Conservation (phyloP, 2,888 invertebrate species). For the Polylopha cassiicola region DNA sequence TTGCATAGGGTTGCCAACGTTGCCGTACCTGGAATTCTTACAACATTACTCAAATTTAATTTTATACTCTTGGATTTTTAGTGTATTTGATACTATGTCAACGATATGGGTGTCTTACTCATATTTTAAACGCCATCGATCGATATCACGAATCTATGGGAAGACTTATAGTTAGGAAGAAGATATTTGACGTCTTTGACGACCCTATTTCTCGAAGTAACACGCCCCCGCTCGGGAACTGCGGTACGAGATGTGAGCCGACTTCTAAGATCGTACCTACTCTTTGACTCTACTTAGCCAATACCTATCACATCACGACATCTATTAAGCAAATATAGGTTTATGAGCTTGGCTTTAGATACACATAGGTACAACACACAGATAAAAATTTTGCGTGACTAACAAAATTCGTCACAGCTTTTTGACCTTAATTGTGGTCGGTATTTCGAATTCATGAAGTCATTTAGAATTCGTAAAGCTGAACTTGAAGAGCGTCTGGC, state of each 20-base stretch:
- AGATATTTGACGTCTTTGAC: background rate
- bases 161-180: too few species aligned
- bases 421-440: slow-evolving; percentile 13
- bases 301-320: slow-evolving; percentile 8
- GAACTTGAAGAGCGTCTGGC: slow-evolving; percentile 2
- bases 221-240: slow-evolving; percentile 21
- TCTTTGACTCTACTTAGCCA: slow-evolving; percentile 30
- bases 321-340: slow-evolving; percentile 1
- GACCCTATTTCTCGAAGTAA: slow-evolving; percentile 6
- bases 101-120: too few species aligned
- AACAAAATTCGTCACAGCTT: slow-evolving; percentile 7
- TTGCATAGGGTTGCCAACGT: too few species aligned
- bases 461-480: slow-evolving; percentile 9
- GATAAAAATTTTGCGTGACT: slow-evolving; percentile 9
- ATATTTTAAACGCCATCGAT: too few species aligned
- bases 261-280: slow-evolving; percentile 57
- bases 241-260: slow-evolving; percentile 58
- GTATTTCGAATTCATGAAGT: slow-evolving; percentile 13
- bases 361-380: slow-evolving; percentile 3
- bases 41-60: too few species aligned
- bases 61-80: too few species aligned
- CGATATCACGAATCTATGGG: too few species aligned
- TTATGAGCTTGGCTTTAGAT: slow-evolving; percentile 3
- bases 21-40: too few species aligned
- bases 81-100: too few species aligned